These are phyloP conservation scores for Cotesia glomerata DNA, from an alignment of 1,140 invertebrate species.

Conservation along the genomic window DNA sequence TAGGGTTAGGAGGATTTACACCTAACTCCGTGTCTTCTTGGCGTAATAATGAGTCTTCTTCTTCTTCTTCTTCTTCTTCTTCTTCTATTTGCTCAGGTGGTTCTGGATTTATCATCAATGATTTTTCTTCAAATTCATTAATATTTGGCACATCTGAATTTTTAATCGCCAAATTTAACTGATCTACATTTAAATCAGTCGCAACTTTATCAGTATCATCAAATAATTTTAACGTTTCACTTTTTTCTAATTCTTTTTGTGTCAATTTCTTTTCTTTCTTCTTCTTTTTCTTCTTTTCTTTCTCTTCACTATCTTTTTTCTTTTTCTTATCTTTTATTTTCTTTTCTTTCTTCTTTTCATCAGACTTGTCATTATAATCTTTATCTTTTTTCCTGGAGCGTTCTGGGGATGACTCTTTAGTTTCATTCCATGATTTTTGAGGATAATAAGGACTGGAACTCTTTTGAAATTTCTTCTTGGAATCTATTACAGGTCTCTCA, in stretches of 20 bases:
- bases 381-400: conserved; percentile 59
- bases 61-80: no score
- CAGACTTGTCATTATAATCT: conserved; percentile 55
- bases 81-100: conserved; percentile 48
- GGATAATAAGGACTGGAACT: conserved; percentile 52
- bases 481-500: conserved; percentile 51
- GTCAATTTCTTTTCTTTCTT: conserved; percentile 59
- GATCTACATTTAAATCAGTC: conserved; percentile 32
- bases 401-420: conserved; percentile 54
- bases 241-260: conserved; percentile 58
- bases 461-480: conserved; percentile 49
- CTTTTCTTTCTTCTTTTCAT: conserved; percentile 63
- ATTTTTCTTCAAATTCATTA: conserved; percentile 54
- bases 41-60: conserved; percentile 23
- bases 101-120: conserved; percentile 56
- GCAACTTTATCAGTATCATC: conserved; percentile 32
- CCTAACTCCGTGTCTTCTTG: conserved; percentile 47
- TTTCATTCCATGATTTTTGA: conserved; percentile 45
- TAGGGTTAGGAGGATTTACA: conserved; percentile 57
- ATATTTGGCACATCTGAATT: conserved; percentile 28
- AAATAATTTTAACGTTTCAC: conserved; percentile 47
- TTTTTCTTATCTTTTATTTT: conserved; percentile 66
- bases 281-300: conserved; percentile 64
- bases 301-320: conserved; percentile 62
- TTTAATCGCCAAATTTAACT: conserved; percentile 25